Conservation (phyloP, 1,140 invertebrate genomes). For the Drepana arcuata region DNA sequence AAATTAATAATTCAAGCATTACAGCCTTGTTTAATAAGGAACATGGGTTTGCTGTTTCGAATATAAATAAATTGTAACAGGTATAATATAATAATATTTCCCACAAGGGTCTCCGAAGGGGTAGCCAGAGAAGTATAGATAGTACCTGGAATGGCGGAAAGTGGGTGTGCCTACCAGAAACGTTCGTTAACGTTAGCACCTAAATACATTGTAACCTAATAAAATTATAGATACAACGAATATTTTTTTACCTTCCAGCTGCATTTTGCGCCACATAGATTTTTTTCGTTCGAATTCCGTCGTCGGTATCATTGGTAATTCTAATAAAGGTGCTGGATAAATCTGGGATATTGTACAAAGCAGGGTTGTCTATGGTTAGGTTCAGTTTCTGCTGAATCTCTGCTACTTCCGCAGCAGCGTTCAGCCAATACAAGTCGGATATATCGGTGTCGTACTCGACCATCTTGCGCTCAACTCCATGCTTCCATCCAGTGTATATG, state of each 20-base stretch:
- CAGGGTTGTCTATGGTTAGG: constrained; percentile 37
- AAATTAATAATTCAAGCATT: too few relatives aligned
- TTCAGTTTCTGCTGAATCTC: constrained; percentile 73
- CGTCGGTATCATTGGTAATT: constrained; percentile 41
- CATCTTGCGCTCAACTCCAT: constrained; percentile 76
- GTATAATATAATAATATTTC: too few relatives aligned
- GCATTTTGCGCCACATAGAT: constrained; percentile 70
- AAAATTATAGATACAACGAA: too few relatives aligned
- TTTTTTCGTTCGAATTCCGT: constrained; percentile 45
- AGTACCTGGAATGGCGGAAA: too few relatives aligned
- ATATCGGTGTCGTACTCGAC: constrained; percentile 74
- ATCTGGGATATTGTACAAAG: constrained; percentile 40
- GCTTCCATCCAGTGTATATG: constrained; percentile 78
- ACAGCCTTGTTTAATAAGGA: too few relatives aligned
- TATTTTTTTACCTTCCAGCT: constrained; percentile 68
- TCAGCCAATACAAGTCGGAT: constrained; percentile 81
- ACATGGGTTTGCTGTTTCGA: too few relatives aligned
- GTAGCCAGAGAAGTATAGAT: too few relatives aligned
- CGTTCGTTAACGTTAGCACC: too few relatives aligned
- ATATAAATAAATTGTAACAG: too few relatives aligned
- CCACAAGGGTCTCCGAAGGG: too few relatives aligned
- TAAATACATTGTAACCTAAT: too few relatives aligned
- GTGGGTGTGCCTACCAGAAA: too few relatives aligned
- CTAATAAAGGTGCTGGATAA: constrained; percentile 54
- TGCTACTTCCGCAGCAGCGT: constrained; percentile 83